Percentiles rank a stretch among this genome's conserved stretches.
Conservation (phyloP, 2,797 vertebrate genomes). For the Tachyglossus aculeatus region DNA sequence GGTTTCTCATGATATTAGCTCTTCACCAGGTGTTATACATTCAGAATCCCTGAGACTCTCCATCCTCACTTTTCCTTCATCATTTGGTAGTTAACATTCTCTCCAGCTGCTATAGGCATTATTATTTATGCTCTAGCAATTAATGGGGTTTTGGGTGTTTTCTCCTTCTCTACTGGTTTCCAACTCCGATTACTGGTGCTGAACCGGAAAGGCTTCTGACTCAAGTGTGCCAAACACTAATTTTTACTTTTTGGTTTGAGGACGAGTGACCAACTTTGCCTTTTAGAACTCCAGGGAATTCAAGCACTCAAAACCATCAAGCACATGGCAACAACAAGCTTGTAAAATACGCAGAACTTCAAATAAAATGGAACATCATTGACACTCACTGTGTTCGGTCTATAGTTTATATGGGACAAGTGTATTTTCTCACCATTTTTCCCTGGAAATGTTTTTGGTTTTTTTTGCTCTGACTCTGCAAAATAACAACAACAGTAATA, state of each 20-base stretch:
- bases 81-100: constrained; percentile 3
- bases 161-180: constrained; percentile 49
- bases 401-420: no score
- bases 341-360: no score
- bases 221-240: background rate
- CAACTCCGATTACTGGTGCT: constrained; percentile 1
- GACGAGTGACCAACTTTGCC: background rate
- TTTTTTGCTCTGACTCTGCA: no score
- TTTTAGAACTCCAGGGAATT: background rate
- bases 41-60: background rate
- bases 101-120: background rate
- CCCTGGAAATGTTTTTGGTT: no score
- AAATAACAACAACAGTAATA: no score
- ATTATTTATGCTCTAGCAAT: constrained; percentile 1
- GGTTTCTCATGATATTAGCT: background rate
- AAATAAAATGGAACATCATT: no score
- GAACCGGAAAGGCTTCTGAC: constrained; percentile 21
- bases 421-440: no score
- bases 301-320: no score
- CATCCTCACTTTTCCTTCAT: constrained; percentile 2
- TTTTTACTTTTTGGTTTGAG: background rate
- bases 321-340: no score
- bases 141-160: constrained; percentile 47
- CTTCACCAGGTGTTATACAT: no score
- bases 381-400: no score